A percentile compares a stretch with the other conserved stretches of the same genome.
Conservation (phyloP, 2,888 invertebrate genomes). For the Campopleginae sp. region DNA sequence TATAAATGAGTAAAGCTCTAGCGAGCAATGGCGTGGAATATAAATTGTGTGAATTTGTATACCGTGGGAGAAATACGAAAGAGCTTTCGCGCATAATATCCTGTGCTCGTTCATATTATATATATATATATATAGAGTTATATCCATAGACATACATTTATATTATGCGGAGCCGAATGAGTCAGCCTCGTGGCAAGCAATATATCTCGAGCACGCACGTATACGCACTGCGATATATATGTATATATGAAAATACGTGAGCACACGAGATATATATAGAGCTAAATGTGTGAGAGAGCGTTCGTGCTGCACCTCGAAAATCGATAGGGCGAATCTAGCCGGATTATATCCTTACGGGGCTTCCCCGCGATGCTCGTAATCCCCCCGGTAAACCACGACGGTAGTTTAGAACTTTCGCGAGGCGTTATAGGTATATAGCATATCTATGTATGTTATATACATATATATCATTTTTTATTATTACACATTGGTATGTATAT, state of each 20-base stretch:
- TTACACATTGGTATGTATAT: neutral
- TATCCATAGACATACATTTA: constrained; percentile 40
- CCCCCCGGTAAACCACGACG: constrained; percentile 73
- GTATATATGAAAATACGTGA: constrained; percentile 54
- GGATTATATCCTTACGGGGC: constrained; percentile 83
- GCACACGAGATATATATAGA: constrained; percentile 52
- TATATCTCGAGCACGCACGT: constrained; percentile 69
- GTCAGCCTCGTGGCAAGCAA: constrained; percentile 74
- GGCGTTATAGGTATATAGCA: constrained; percentile 22
- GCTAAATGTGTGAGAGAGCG: constrained; percentile 69
- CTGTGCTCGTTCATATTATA: constrained; percentile 38
- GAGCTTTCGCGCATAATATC: constrained; percentile 64
- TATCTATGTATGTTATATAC: constrained; percentile 15
- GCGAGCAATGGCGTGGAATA: constrained; percentile 49
- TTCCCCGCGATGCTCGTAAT: constrained; percentile 82
- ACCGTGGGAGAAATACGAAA: constrained; percentile 72
- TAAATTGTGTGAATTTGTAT: constrained; percentile 50
- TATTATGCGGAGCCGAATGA: constrained; percentile 67
- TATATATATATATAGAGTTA: constrained; percentile 13
- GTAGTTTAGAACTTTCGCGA: constrained; percentile 64
- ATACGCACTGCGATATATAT: constrained; percentile 63
- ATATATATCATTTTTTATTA: constrained; percentile 2
- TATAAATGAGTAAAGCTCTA: constrained; percentile 53
- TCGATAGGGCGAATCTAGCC: constrained; percentile 83
- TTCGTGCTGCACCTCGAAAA: constrained; percentile 81